Evolutionary conservation across 2,113 vertebrate species (phyloP).

Genomic region (Heterotilapia buettikoferi): DNA sequence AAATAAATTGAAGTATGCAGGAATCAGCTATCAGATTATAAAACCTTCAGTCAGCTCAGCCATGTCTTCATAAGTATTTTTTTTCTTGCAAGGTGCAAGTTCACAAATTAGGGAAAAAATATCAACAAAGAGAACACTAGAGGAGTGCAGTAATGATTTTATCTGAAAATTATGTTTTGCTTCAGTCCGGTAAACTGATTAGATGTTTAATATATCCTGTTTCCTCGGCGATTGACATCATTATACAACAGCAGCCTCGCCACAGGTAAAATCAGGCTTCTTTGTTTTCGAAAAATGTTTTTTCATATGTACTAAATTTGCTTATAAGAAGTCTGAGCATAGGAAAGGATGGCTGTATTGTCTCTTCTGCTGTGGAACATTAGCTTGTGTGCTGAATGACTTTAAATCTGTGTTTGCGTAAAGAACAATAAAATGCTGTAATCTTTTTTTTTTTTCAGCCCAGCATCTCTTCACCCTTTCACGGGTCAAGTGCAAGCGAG

Average conservation of each 20-base stretch:
- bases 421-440: neutral
- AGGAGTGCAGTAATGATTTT: neutral
- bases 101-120: neutral
- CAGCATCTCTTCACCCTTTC: neutral
- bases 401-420: neutral
- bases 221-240: neutral
- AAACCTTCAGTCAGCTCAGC: neutral
- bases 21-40: neutral
- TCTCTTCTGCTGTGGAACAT: neutral
- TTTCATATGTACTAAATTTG: neutral
- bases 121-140: neutral
- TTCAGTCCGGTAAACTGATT: neutral
- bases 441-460: neutral
- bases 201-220: neutral
- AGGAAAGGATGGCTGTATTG: neutral
- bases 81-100: neutral
- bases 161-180: neutral
- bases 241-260: neutral
- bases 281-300: neutral
- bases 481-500: neutral
- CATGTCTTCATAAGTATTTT: neutral
- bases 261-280: neutral
- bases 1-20: neutral
- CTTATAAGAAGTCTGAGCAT: neutral
- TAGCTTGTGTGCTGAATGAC: neutral